Conservation (phyloP, 2,113 vertebrate genomes). For the Catharus minimus region DNA sequence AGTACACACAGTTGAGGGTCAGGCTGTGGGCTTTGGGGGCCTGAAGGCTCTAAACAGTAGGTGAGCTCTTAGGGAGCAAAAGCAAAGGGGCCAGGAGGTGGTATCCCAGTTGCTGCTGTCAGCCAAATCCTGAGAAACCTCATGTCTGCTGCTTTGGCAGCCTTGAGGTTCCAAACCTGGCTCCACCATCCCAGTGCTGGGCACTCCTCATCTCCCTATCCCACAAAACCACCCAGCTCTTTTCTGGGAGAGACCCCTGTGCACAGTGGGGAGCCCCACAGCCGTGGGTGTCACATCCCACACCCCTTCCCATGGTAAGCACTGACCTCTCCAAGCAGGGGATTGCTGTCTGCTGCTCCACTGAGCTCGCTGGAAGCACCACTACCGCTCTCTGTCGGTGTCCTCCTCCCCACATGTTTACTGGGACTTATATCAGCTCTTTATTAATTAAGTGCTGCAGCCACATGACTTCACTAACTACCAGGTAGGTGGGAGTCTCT, state of each 20-base stretch:
- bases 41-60: neutral
- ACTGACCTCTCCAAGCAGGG: neutral
- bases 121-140: neutral
- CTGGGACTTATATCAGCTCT: slow-evolving; percentile 37
- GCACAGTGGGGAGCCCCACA: fast-evolving
- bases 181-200: neutral
- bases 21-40: neutral
- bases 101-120: neutral
- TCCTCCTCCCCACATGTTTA: slow-evolving; percentile 2
- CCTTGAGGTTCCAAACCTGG: neutral
- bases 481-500: slow-evolving; percentile 46
- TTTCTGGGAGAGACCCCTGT: neutral
- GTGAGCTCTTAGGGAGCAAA: neutral
- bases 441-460: slow-evolving; percentile 53
- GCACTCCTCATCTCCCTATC: neutral
- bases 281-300: fast-evolving
- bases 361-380: neutral
- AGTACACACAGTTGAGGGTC: fast-evolving
- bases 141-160: neutral
- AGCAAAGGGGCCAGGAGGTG: neutral
- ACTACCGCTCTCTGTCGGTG: neutral
- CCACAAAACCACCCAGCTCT: neutral
- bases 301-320: neutral
- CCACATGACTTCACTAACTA: slow-evolving; percentile 55
- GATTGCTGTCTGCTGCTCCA: neutral